phyloP scores from a whole-genome alignment of 37 sponge, comb jelly and placozoan species.

The Cliona cf. orientalis region DNA sequence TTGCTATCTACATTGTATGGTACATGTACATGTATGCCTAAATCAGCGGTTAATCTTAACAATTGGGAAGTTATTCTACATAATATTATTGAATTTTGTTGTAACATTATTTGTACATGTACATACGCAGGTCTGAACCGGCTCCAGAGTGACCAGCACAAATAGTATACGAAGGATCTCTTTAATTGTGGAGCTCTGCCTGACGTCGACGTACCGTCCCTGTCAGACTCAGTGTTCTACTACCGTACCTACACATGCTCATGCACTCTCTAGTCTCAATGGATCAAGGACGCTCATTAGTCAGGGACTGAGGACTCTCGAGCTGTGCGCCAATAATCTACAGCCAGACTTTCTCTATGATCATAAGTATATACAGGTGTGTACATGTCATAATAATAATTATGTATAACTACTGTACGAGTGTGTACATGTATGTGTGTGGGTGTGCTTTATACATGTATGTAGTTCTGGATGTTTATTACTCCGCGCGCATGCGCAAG shows the following conservation, averaged over 20 bases:
- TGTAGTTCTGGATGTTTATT: too few relatives aligned
- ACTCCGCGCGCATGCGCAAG: too few relatives aligned
- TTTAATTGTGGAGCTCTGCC: constrained; percentile 98
- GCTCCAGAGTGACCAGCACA: constrained; percentile 90
- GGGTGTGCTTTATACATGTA: too few relatives aligned
- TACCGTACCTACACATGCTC: constrained; percentile 94
- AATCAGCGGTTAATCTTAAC: too few relatives aligned
- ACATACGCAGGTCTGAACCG: constrained; percentile 77
- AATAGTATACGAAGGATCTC: constrained; percentile 95
- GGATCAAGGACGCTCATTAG: constrained; percentile 92
- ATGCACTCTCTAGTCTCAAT: constrained; percentile 99
- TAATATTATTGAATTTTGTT: too few relatives aligned
- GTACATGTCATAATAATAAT: too few relatives aligned
- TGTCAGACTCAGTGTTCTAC: constrained; percentile 87
- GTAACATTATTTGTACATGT: too few relatives aligned
- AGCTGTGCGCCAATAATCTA: constrained; percentile 94
- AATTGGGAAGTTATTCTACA: too few relatives aligned
- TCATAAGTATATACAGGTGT: constrained; percentile 84
- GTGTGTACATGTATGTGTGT: too few relatives aligned
- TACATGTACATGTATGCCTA: too few relatives aligned
- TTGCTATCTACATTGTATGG: too few relatives aligned
- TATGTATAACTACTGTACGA: too few relatives aligned
- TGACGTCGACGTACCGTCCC: constrained; percentile 97
- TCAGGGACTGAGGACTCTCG: constrained; percentile 95
- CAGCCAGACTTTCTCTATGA: constrained; percentile 97